Base-by-base conservation (phyloP, 2,888 invertebrate genomes). In the Parnassius apollo region DNA sequence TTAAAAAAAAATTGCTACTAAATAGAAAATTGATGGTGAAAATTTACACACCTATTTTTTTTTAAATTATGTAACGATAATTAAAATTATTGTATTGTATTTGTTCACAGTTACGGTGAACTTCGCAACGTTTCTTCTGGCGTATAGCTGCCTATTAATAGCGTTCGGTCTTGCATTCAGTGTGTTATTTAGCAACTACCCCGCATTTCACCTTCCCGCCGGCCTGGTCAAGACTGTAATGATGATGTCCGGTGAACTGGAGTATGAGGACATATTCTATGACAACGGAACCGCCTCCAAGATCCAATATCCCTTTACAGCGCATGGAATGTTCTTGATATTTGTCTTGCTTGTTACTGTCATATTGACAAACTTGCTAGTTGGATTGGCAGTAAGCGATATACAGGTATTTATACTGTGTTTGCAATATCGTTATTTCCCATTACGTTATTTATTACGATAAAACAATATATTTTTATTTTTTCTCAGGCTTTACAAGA, bases 191-290 rank as follows among this genome's bases (percentile, higher is more conserved):
- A 94, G 95, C 55, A 95, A 95, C 73, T 95, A 96, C 76, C 93
- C 94, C 42, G 93, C 96, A 0, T 96, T 96, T 77, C 93, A 94
- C 69, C 92, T 96, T 2, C 88, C 93, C 0, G 92, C 93, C 59
- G 93, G 94, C 0, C 76, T 96, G 0, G 85, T 97, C 1, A 96
- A 97, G 85, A 96, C 96, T 0, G 93, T 97, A 12, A 95, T 96
- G 73, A 97, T 97, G 97, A 96, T 97, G 96, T 95, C 96, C 0
- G 97, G 97, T 0, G 97, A 97, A 81, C 80, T 97, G 57, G 96
- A 96, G 78, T 96, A 96, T 70, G 96, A 97, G 78, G 96, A 96
- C 72, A 95, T 96, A 67, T 97, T 96, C 78, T 96, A 95, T 71
- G 91, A 89, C 50, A 91, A 93, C 64, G 81, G 79, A 61, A 83